phyloP scores from a whole-genome alignment of 2,113 vertebrate genomes.

The Ivindomyrus marchei region DNA sequence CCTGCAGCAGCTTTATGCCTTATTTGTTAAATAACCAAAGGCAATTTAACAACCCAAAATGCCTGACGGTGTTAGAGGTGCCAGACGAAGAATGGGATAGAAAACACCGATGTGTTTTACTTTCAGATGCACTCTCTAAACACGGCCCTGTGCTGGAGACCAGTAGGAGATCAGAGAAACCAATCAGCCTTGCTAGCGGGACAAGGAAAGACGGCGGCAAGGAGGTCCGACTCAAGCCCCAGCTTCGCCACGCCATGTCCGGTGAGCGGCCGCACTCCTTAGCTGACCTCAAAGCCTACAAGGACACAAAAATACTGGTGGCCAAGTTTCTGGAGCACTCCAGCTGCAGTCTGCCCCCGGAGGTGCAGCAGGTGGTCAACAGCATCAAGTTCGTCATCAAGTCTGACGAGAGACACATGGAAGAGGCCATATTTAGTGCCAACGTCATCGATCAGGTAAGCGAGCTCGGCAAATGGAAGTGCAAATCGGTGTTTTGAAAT shows the following conservation, averaged over 20 bases:
- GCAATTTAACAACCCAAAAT: background rate
- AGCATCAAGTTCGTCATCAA: conserved; percentile 77
- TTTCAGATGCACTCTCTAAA: conserved; percentile 52
- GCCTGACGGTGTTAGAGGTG: background rate
- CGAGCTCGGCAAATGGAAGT: too few species aligned
- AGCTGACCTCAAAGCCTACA: conserved; percentile 83
- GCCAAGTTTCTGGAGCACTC: conserved; percentile 92
- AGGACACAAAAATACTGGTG: conserved; percentile 87
- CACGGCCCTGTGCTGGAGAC: conserved; percentile 47
- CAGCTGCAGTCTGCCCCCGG: conserved; percentile 75
- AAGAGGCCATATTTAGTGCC: conserved; percentile 84
- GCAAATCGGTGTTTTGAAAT: background rate
- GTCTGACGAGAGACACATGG: conserved; percentile 80
- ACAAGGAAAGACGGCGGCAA: conserved; percentile 61
- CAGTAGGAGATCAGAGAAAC: conserved; percentile 53
- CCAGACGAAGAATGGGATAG: background rate
- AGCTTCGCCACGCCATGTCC: conserved; percentile 50
- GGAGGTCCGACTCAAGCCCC: conserved; percentile 58
- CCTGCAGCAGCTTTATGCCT: background rate
- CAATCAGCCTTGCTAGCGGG: conserved; percentile 34
- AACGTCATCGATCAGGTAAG: conserved; percentile 80
- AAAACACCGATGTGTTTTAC: background rate
- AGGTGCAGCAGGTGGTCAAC: conserved; percentile 84
- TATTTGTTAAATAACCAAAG: background rate
- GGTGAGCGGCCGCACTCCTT: conserved; percentile 72